Base-by-base conservation (phyloP, 1,140 invertebrate genomes). In the Drosophila punjabiensis region DNA sequence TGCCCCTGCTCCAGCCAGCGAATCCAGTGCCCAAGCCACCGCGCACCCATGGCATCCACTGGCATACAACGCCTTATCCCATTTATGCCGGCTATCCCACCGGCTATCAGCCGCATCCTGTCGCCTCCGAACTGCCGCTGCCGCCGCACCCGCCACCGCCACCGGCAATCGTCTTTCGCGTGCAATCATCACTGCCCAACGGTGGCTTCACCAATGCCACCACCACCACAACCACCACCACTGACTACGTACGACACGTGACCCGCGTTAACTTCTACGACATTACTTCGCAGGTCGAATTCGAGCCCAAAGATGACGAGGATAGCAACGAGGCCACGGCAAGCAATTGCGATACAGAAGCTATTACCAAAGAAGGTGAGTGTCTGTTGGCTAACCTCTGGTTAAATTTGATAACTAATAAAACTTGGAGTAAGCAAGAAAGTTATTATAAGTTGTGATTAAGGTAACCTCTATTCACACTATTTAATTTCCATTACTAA, bases 311-410 rank as follows among this genome's bases (percentile, higher is more conserved):
- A 78, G 92, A 93, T 71, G 88, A 91, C 65, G 89, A 91, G 32
- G 89, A 91, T 24, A 81, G 83, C 79, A 82, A 81, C 74, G 88
- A 91, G 63, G 79, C 86, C 50, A 56, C 64, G 45, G 73, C 69
- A 58, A 74, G 61, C 61, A 70, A 86, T 80, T 92, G 86, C 87
- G 91, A 93, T 82, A 92, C 88, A 76, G 92, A 93, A 92, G 92
- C 93, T 92, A 89, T 93, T 83, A 93, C 93, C 91, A 93, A 93
- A 93, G 93, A 93, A 92, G 93, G 93, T 93, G 56, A 92, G 92
- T 93, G 35, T 2, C 1, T 35, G 18, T 14, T 59, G 28, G 20
- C 24, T 30, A 20, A 28, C 16, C 16, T 1, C 13, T 13, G 35
- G n/a, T 30, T 64, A 39, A n/a, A 0, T 14, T n/a, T 18, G 5